Evolutionary conservation across 1,140 invertebrate genomes (phyloP).

Genomic region (Brachionus calyciflorus): DNA sequence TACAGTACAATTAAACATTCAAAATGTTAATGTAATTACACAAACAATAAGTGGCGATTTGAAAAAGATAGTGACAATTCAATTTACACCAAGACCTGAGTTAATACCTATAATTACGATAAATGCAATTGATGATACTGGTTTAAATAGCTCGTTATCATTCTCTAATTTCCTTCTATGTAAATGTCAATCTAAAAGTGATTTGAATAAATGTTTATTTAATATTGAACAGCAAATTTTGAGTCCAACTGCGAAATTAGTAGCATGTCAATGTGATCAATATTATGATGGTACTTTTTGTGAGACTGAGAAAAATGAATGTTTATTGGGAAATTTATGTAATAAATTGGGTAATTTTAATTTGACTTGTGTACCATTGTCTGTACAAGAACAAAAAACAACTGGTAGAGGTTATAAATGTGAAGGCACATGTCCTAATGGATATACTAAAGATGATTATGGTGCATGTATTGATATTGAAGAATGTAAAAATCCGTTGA

Average conservation of each 20-base stretch:
- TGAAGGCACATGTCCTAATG: conserved; percentile 4
- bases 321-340: background rate
- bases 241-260: background rate
- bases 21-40: background rate
- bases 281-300: background rate
- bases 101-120: background rate
- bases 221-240: background rate
- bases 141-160: background rate
- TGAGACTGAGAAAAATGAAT: background rate
- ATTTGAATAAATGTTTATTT: background rate
- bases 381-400: background rate
- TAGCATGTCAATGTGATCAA: conserved; percentile 1
- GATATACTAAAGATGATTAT: background rate
- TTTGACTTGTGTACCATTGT: conserved; percentile 10
- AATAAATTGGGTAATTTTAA: background rate
- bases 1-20: background rate
- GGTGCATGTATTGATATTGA: conserved; percentile 13
- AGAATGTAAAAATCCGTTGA: background rate
- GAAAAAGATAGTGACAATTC: background rate
- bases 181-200: background rate
- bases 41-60: background rate
- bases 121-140: background rate
- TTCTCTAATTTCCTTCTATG: background rate
- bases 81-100: background rate
- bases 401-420: background rate